A percentile compares a stretch with the other conserved stretches of the same genome.
phyloP scores from a whole-genome alignment of 2,797 vertebrate species.

The Neosalanx taihuensis region DNA sequence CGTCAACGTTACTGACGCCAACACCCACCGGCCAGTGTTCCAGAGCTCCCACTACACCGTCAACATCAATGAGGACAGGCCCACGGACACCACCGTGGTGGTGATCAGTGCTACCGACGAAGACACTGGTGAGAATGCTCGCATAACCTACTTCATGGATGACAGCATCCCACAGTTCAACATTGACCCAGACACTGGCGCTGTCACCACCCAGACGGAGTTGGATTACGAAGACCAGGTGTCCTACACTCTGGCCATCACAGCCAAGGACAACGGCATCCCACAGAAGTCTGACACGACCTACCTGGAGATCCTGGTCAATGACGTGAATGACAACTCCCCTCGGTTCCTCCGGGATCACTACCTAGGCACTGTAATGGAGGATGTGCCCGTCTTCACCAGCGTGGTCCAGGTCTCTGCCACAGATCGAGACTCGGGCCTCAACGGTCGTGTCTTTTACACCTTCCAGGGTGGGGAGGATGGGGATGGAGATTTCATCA shows the following conservation, averaged over 20 bases:
- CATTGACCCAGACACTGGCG: slow-evolving; percentile 84
- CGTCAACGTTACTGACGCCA: slow-evolving; percentile 93
- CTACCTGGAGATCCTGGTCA: slow-evolving; percentile 95
- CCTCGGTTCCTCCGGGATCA: slow-evolving; percentile 87
- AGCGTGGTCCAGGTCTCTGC: slow-evolving; percentile 93
- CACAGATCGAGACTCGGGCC: slow-evolving; percentile 88
- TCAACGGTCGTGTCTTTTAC: slow-evolving; percentile 92
- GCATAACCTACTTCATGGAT: slow-evolving; percentile 94
- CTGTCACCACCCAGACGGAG: slow-evolving; percentile 90
- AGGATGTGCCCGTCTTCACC: slow-evolving; percentile 91
- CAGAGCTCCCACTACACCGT: slow-evolving; percentile 97
- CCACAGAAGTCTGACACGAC: slow-evolving; percentile 97
- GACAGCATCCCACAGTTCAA: slow-evolving; percentile 96
- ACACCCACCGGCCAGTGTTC: slow-evolving; percentile 94
- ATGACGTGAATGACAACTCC: slow-evolving; percentile 91
- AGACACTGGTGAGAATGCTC: slow-evolving; percentile 92
- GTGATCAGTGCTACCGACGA: slow-evolving; percentile 94
- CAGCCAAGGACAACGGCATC: slow-evolving; percentile 92
- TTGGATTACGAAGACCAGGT: slow-evolving; percentile 97
- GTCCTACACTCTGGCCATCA: slow-evolving; percentile 94
- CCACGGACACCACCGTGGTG: slow-evolving; percentile 86
- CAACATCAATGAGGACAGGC: slow-evolving; percentile 88
- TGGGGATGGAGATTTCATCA: slow-evolving; percentile 92
- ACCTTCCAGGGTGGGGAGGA: slow-evolving; percentile 94
- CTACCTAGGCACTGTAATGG: slow-evolving; percentile 87